Conservation (phyloP, 2,113 vertebrate species). For the Amblyopsis rosae region DNA sequence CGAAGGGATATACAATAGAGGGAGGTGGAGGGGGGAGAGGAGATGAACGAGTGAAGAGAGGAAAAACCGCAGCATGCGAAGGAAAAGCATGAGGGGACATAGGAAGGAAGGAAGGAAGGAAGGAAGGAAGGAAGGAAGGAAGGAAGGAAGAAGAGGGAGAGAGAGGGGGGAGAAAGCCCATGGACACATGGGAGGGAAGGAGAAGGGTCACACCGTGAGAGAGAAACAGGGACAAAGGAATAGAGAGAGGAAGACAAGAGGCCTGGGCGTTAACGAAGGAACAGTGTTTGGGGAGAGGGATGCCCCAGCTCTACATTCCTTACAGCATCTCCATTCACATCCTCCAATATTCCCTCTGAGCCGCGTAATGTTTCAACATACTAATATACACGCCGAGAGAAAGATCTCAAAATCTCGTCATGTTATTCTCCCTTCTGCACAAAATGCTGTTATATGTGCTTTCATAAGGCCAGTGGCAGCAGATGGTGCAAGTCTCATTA, state of each 20-base stretch:
- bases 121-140: slow-evolving; percentile 35
- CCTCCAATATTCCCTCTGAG: too few relatives aligned
- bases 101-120: slow-evolving; percentile 52
- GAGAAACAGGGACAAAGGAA: neutral
- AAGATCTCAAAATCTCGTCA: too few relatives aligned
- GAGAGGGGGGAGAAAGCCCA: neutral
- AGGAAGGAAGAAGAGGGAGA: slow-evolving; percentile 27
- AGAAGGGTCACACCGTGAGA: neutral
- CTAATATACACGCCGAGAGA: too few relatives aligned
- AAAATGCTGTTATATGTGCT: slow-evolving; percentile 50
- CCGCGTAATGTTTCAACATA: too few relatives aligned
- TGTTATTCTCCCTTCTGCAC: slow-evolving; percentile 39
- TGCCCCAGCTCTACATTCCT: too few relatives aligned
- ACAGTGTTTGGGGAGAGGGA: too few relatives aligned
- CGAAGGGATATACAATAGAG: neutral
- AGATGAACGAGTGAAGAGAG: neutral
- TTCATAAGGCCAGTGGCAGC: slow-evolving; percentile 31
- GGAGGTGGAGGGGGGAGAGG: neutral
- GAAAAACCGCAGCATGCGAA: neutral
- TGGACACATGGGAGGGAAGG: slow-evolving; percentile 7
- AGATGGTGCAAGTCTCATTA: slow-evolving; percentile 51
- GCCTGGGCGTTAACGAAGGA: slow-evolving; percentile 32
- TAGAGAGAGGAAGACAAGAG: slow-evolving; percentile 42
- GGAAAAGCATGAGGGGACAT: neutral
- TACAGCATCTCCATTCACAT: too few relatives aligned